Conservation (phyloP, 1,140 invertebrate species). For the silkworm (Bombyx mori) region DNA sequence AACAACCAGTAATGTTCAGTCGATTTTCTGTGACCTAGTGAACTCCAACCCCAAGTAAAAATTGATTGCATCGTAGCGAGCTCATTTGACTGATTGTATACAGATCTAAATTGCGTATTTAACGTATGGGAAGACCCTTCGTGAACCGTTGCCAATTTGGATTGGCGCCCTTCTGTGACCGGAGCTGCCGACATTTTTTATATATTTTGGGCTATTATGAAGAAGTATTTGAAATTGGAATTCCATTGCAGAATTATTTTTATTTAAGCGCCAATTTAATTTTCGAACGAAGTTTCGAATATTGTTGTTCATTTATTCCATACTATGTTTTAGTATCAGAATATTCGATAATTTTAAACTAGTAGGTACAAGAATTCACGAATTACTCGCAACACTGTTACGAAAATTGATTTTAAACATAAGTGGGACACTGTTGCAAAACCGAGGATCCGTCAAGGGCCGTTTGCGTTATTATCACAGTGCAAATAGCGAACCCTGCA, state of each 20-base stretch:
- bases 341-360: too few relatives aligned
- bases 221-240: too few relatives aligned
- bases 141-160: slow-evolving; percentile 63
- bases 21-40: slow-evolving; percentile 30
- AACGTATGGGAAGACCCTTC: slow-evolving; percentile 62
- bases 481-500: slow-evolving; percentile 61
- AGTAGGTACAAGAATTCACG: too few relatives aligned
- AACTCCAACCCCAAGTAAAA: slow-evolving; percentile 41
- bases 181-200: too few relatives aligned
- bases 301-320: too few relatives aligned
- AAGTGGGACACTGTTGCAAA: slow-evolving; percentile 28
- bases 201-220: too few relatives aligned
- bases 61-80: slow-evolving; percentile 61
- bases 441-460: slow-evolving; percentile 35
- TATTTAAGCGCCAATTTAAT: too few relatives aligned
- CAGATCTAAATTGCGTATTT: slow-evolving; percentile 62
- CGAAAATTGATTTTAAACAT: slow-evolving; percentile 6
- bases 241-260: too few relatives aligned
- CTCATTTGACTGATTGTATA: slow-evolving; percentile 67
- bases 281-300: too few relatives aligned
- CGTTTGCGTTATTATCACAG: slow-evolving; percentile 52
- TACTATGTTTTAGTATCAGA: too few relatives aligned
- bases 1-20: too few relatives aligned
- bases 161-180: slow-evolving; percentile 27
- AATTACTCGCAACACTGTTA: too few relatives aligned